Percentiles rank a stretch among this genome's conserved stretches.
Evolutionary conservation across 2,888 invertebrate genomes (phyloP).

Genomic region (Caenorhabditis angaria): DNA sequence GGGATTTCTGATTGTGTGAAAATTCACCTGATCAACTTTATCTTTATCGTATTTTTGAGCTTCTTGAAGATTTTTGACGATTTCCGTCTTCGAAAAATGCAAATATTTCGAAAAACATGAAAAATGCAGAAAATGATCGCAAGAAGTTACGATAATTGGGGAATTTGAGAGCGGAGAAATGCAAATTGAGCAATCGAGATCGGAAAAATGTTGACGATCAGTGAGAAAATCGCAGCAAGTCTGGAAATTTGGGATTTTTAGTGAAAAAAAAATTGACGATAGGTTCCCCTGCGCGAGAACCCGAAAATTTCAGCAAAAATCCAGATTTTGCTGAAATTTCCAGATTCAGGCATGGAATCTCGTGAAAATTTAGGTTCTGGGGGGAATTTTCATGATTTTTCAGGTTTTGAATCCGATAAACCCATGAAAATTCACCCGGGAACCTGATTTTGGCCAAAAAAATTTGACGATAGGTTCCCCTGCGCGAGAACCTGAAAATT

Average conservation of each 20-base stretch:
- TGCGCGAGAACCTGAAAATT: too few relatives aligned
- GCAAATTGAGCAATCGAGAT: slow-evolving; percentile 36
- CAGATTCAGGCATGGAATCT: too few relatives aligned
- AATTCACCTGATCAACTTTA: slow-evolving; percentile 13
- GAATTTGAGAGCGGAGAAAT: slow-evolving; percentile 9
- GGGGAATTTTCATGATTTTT: too few relatives aligned
- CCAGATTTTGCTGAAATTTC: too few relatives aligned
- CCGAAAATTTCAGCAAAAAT: too few relatives aligned
- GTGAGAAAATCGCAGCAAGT: slow-evolving; percentile 21
- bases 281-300: not conserved
- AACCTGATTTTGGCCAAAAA: too few relatives aligned
- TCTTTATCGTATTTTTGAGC: slow-evolving; percentile 16
- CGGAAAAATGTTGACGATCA: slow-evolving; percentile 18
- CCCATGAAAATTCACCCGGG: too few relatives aligned
- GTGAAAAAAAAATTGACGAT: not conserved
- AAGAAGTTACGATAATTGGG: slow-evolving; percentile 26
- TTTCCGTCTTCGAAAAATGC: not conserved
- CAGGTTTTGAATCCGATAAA: too few relatives aligned
- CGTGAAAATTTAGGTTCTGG: too few relatives aligned
- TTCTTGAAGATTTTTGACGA: slow-evolving; percentile 12
- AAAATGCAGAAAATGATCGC: slow-evolving; percentile 36
- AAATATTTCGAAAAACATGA: slow-evolving; percentile 23
- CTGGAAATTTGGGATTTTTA: slow-evolving; percentile 11
- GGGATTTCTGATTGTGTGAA: not conserved
- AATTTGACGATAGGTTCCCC: too few relatives aligned